Evolutionary conservation across 2,797 vertebrate species (phyloP).

Genomic region (Rhinophrynus dorsalis): DNA sequence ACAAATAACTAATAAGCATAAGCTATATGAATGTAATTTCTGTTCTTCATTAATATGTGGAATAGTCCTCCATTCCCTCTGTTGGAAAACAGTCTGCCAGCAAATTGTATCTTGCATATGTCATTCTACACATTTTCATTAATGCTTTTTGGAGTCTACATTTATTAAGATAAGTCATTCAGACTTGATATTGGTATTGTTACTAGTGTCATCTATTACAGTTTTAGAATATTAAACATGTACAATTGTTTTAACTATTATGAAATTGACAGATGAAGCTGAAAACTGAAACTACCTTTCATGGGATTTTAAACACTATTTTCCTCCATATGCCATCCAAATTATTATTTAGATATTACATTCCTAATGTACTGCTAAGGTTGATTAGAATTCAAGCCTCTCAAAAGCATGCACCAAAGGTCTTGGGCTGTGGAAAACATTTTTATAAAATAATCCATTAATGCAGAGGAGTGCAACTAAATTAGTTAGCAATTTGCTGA

Average conservation of each 20-base stretch:
- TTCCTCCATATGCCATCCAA: conserved; percentile 85
- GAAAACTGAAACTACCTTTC: conserved; percentile 81
- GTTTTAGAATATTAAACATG: conserved; percentile 76
- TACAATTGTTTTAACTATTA: conserved; percentile 83
- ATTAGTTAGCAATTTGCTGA: conserved; percentile 99
- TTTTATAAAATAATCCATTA: conserved; percentile 99
- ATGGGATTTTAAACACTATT: conserved; percentile 87
- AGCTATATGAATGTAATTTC: too few species aligned
- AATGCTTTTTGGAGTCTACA: conserved; percentile 24
- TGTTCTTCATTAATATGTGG: too few species aligned
- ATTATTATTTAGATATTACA: conserved; percentile 98
- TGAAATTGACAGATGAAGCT: conserved; percentile 83
- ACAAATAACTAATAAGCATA: too few species aligned
- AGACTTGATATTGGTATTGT: conserved; percentile 54
- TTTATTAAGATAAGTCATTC: conserved; percentile 49
- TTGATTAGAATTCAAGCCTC: conserved; percentile 99
- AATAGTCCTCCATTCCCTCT: too few species aligned
- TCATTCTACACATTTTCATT: conserved; percentile 41
- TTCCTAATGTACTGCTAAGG: conserved; percentile 98
- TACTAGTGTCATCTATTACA: conserved; percentile 59
- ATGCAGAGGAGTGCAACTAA: conserved; percentile 99
- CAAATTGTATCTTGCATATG: conserved; percentile 17
- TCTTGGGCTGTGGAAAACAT: conserved; percentile 98
- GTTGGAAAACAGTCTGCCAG: conserved; percentile 17
- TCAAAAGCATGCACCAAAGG: conserved; percentile 96